Conservation (phyloP, 2,797 vertebrate genomes). For the Hyperoplus immaculatus region DNA sequence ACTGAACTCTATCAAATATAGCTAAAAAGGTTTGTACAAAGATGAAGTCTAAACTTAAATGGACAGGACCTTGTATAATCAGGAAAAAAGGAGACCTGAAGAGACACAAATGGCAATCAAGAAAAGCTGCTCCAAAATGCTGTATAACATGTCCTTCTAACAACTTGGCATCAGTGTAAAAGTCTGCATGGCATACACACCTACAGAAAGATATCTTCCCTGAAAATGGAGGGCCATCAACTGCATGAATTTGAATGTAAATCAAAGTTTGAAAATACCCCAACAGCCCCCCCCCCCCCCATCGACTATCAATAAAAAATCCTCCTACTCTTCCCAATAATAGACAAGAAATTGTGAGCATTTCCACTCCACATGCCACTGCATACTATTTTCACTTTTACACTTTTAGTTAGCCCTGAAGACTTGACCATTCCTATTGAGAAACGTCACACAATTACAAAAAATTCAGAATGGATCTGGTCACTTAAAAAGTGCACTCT, state of each 20-base stretch:
- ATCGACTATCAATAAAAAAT: not conserved
- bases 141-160: not conserved
- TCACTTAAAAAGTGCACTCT: not conserved
- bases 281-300: not conserved
- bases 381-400: too few relatives aligned
- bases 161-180: not conserved
- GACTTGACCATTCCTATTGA: too few relatives aligned
- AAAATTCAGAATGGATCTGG: not conserved
- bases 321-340: not conserved
- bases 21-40: not conserved
- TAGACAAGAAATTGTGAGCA: not conserved
- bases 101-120: not conserved
- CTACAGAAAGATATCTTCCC: not conserved
- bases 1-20: not conserved
- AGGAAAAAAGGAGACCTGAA: not conserved
- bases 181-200: not conserved
- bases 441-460: slow-evolving; percentile 1
- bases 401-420: too few relatives aligned
- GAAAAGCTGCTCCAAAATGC: not conserved
- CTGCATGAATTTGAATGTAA: not conserved
- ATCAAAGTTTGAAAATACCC: not conserved
- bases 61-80: not conserved
- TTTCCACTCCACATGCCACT: not conserved
- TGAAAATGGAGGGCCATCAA: not conserved
- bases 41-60: not conserved